Evolutionary conservation across 2,888 invertebrate genomes (phyloP), one percentile per base, ranked within the genome.

Genomic region (Prenolepis imparis): DNA sequence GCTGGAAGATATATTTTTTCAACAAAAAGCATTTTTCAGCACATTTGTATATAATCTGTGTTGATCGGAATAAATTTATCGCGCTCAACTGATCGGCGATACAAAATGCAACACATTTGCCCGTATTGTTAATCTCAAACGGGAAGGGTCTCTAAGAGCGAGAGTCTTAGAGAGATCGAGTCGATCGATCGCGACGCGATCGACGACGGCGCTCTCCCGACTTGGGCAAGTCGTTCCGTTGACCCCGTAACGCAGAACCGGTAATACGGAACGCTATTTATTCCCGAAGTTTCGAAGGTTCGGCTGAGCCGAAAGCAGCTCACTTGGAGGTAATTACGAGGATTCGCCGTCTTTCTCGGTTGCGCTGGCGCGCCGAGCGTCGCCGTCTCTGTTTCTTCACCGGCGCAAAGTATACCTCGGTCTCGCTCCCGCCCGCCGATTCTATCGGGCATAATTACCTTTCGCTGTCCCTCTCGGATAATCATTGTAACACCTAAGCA

Each of bases 401-500:
- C 84, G 88, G 91, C 89, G 92, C 89, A 93, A 94, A 94, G 93
- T 94, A 93, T 92, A 90, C 86, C 81, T 61, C 87, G 84, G 67
- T 92, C 94, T 92, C 92, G 77, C 92, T 94, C 90, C 74, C 90
- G 86, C 93, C 70, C 91, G 89, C 90, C 91, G 93, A 93, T 93
- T 92, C 93, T 94, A 94, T 94, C 94, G 91, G 90, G 93, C 92
- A 94, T 94, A 94, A 94, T 94, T 94, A 94, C 94, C 94, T 93
- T 91, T 92, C 91, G 93, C 94, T 93, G 94, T 94, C 94, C 93
- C 93, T 94, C 94, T 94, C 94, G 93, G 91, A 93, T 94, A 94
- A 94, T 94, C 94, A 94, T 94, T 94, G 94, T 94, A 94, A 94
- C 94, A 94, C 94, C 94, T 94, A 94, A 94, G 94, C 93, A 93